Evolutionary conservation across 2,797 vertebrate genomes (phyloP).

Genomic region (Anisognathus igniventris): DNA sequence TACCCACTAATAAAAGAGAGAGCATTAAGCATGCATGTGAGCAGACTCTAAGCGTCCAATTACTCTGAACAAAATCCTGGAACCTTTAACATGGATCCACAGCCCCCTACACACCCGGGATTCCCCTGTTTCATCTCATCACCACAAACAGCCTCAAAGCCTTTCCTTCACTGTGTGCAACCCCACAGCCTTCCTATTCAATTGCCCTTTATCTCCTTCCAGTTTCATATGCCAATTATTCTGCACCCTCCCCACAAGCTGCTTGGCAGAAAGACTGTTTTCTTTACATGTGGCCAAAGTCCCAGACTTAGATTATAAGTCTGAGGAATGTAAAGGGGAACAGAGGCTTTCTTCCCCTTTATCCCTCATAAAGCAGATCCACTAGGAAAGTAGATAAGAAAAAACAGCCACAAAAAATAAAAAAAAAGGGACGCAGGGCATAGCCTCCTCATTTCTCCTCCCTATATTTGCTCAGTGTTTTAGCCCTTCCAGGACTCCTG

Average conservation of each 20-base stretch:
- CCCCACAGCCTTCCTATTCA: not conserved
- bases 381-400: not conserved
- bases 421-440: not conserved
- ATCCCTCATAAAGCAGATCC: not conserved
- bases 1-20: not conserved
- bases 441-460: not conserved
- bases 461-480: not conserved
- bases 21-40: not conserved
- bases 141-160: not conserved
- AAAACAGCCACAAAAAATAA: not conserved
- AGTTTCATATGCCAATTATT: not conserved
- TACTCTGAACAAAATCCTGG: not conserved
- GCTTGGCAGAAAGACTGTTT: not conserved
- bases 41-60: accelerated
- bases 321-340: not conserved
- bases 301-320: not conserved
- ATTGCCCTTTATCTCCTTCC: not conserved
- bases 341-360: not conserved
- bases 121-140: not conserved
- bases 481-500: not conserved
- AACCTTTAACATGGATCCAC: not conserved
- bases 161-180: not conserved
- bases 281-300: not conserved
- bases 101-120: not conserved
- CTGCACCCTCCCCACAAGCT: not conserved